Evolutionary conservation across 64 coral and sea anemone genomes (phyloP).

Genomic region (Dendronephthya gigantea): DNA sequence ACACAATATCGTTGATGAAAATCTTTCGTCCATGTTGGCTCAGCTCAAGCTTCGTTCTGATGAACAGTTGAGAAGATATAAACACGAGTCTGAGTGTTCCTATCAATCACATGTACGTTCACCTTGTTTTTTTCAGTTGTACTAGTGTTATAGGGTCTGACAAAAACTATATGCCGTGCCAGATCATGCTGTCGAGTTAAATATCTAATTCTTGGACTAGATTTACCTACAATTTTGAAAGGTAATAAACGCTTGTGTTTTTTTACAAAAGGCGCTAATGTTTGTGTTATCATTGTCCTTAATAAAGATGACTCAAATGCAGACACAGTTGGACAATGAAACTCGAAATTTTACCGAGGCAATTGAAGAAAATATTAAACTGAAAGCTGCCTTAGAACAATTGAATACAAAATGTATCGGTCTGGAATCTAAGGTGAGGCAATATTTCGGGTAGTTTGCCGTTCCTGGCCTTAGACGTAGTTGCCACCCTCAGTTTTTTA

Average conservation of each 20-base stretch:
- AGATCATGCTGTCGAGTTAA: no score
- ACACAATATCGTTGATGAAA: conserved; percentile 98
- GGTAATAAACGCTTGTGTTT: no score
- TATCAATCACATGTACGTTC: conserved; percentile 72
- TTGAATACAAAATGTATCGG: not conserved
- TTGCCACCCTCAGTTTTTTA: no score
- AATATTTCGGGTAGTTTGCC: no score
- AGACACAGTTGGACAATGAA: not conserved
- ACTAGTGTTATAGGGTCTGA: no score
- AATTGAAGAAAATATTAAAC: conserved; percentile 13
- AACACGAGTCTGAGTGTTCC: conserved; percentile 86
- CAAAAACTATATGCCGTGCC: no score
- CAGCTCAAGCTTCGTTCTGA: conserved; percentile 83
- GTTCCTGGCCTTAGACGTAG: no score
- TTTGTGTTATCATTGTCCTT: not conserved
- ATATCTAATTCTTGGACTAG: no score
- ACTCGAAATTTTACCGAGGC: not conserved
- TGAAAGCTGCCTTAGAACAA: conserved; percentile 1
- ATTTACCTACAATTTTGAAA: no score
- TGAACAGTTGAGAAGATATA: conserved; percentile 68
- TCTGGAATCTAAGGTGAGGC: not conserved
- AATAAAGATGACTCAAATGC: not conserved
- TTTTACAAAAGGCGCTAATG: no score
- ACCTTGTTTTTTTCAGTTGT: not conserved
- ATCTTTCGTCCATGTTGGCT: conserved; percentile 81